A percentile compares a stretch with the other conserved stretches of the same genome.
Conservation (phyloP, 2,113 vertebrate genomes). For the Irena cyanogastra region DNA sequence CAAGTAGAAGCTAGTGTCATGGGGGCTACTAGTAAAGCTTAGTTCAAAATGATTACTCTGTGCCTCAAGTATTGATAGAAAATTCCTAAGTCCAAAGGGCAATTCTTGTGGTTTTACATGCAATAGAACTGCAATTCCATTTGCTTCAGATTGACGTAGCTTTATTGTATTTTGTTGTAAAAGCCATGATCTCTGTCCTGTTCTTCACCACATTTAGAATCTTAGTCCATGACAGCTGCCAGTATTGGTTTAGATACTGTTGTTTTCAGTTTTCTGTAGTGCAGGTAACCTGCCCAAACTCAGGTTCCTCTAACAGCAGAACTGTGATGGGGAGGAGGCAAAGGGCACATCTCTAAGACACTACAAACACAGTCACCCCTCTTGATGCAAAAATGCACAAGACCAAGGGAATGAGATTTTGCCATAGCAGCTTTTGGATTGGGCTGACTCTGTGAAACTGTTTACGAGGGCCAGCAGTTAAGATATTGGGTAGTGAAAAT, state of each 20-base stretch:
- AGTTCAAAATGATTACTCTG: not conserved
- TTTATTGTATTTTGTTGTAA: not conserved
- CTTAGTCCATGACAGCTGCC: not conserved
- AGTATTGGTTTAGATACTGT: not conserved
- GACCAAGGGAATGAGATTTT: not conserved
- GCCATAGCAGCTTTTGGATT: not conserved
- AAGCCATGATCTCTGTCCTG: not conserved
- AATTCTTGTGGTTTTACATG: not conserved
- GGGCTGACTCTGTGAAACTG: not conserved
- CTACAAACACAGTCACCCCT: not conserved
- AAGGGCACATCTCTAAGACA: not conserved
- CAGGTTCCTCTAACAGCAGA: not conserved
- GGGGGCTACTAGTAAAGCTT: not conserved
- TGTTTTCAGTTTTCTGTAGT: not conserved
- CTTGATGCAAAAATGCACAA: not conserved
- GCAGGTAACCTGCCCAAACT: not conserved
- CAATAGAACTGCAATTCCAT: not conserved
- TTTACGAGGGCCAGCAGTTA: not conserved
- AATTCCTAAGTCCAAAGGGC: not conserved
- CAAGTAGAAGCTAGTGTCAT: not conserved
- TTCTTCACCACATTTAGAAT: not conserved
- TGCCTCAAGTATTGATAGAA: not conserved
- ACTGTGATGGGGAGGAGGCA: not conserved
- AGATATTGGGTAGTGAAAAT: not conserved
- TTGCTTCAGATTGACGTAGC: not conserved